Conservation (phyloP, 2,113 vertebrate species). For the Synodontis membranacea region DNA sequence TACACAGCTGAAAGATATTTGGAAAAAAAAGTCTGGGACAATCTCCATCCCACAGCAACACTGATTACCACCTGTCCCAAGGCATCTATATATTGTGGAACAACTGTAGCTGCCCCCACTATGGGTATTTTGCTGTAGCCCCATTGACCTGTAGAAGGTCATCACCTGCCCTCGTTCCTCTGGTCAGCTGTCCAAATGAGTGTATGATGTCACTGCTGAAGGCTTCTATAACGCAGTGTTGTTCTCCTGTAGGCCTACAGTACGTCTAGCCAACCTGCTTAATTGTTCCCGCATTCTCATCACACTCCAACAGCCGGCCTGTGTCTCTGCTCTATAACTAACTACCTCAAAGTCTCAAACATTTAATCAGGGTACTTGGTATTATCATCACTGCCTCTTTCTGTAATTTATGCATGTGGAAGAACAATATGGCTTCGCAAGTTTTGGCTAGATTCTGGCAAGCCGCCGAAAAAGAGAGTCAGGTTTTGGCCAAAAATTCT, state of each 20-base stretch:
- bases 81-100: not conserved
- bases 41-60: not conserved
- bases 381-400: not conserved
- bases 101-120: not conserved
- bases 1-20: not conserved
- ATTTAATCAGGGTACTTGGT: not conserved
- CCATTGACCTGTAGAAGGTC: slow-evolving; percentile 21
- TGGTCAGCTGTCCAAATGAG: slow-evolving; percentile 26
- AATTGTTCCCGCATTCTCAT: not conserved
- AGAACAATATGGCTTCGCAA: not conserved
- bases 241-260: not conserved
- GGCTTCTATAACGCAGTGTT: not conserved
- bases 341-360: not conserved
- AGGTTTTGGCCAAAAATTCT: not conserved
- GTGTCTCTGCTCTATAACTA: not conserved
- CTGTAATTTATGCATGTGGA: not conserved
- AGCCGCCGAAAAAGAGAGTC: not conserved
- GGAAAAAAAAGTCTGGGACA: not conserved
- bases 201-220: slow-evolving; percentile 28
- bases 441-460: not conserved
- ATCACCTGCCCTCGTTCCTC: slow-evolving; percentile 32
- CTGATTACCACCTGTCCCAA: not conserved
- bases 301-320: not conserved
- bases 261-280: slow-evolving; percentile 16
- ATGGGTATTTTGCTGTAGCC: not conserved